A percentile compares a stretch with the other conserved stretches of the same genome.
phyloP scores from a whole-genome alignment of 2,113 vertebrate species.

The Ophiodon elongatus region DNA sequence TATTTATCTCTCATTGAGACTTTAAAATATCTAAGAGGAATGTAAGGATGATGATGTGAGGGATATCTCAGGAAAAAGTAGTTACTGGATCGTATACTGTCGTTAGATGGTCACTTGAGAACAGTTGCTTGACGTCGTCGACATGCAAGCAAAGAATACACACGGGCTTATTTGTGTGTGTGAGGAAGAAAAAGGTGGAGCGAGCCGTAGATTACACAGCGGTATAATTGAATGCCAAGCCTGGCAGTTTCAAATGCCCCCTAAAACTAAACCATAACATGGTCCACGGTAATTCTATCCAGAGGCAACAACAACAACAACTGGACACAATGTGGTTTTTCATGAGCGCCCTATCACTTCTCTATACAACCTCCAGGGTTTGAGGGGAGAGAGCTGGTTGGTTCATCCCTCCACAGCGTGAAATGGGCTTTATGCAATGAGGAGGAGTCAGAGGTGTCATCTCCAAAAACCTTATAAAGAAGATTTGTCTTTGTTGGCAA shows the following conservation, averaged over 20 bases:
- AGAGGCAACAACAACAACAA: constrained; percentile 65
- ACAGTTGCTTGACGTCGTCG: background rate
- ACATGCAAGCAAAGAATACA: constrained; percentile 12
- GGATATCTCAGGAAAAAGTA: too few relatives aligned
- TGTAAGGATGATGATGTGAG: too few relatives aligned
- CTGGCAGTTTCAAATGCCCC: constrained; percentile 71
- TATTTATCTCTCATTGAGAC: background rate
- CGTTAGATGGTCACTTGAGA: background rate
- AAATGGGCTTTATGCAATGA: constrained; percentile 43
- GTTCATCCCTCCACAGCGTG: constrained; percentile 29
- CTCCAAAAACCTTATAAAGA: background rate
- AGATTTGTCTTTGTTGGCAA: background rate
- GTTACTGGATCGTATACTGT: too few relatives aligned
- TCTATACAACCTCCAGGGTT: constrained; percentile 56
- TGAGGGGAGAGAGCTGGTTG: constrained; percentile 41
- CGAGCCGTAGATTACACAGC: constrained; percentile 60
- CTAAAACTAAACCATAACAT: constrained; percentile 72
- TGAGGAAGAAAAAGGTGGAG: background rate
- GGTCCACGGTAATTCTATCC: constrained; percentile 80
- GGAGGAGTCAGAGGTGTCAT: constrained; percentile 12
- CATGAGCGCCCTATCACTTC: constrained; percentile 69
- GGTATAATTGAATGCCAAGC: constrained; percentile 73
- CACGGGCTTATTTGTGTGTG: background rate
- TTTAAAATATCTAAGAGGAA: too few relatives aligned
- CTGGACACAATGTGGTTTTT: constrained; percentile 74